A percentile compares a stretch with the other conserved stretches of the same genome.
phyloP scores from a whole-genome alignment of 1,140 invertebrate genomes.

The Drosophila rufa region DNA sequence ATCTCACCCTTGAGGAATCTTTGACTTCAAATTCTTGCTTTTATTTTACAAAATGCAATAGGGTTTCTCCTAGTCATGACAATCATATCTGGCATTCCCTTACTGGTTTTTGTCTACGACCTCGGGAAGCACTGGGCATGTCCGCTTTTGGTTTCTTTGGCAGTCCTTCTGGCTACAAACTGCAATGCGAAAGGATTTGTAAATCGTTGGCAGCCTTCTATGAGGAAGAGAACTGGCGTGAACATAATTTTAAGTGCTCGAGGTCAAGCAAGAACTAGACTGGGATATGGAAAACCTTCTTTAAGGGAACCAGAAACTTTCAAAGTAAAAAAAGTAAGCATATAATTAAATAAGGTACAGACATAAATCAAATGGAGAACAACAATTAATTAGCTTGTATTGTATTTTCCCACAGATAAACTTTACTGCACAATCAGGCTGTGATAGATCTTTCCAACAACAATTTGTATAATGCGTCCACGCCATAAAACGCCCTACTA shows the following conservation, averaged over 20 bases:
- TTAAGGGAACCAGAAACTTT: too few relatives aligned
- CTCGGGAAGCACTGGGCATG: conserved; percentile 23
- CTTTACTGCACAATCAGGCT: neutral
- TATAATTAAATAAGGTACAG: neutral
- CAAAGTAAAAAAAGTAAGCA: neutral
- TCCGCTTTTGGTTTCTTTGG: conserved; percentile 31
- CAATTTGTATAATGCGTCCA: neutral
- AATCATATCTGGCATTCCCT: neutral
- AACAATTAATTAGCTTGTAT: neutral
- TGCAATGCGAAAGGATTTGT: conserved; percentile 21
- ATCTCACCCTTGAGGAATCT: neutral
- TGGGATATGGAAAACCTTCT: too few relatives aligned
- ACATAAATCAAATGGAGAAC: neutral
- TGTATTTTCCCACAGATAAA: neutral
- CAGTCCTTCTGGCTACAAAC: conserved; percentile 42
- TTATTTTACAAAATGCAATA: neutral
- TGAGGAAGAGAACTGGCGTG: conserved; percentile 42
- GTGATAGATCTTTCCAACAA: conserved; percentile 5
- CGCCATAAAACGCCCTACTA: conserved; percentile 1
- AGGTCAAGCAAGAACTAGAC: neutral
- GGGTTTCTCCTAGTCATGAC: neutral
- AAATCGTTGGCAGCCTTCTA: conserved; percentile 23
- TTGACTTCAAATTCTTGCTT: fast-evolving
- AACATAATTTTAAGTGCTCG: conserved; percentile 47
- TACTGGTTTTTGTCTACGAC: conserved; percentile 24